phyloP scores from a whole-genome alignment of 2,113 vertebrate species.

The Micronycteris hirsuta region DNA sequence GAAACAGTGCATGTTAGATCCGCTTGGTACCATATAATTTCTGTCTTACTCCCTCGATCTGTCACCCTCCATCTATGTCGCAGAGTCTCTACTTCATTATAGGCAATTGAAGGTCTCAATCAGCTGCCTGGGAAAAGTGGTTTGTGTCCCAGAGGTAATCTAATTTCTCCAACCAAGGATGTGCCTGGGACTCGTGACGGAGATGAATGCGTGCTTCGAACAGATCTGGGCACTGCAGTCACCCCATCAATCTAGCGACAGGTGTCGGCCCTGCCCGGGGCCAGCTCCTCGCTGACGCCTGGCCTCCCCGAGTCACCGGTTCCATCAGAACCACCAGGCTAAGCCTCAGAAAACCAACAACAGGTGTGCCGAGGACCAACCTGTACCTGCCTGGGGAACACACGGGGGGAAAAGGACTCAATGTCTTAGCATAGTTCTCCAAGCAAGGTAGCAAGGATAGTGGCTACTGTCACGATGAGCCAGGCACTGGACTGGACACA shows the following conservation, averaged over 20 bases:
- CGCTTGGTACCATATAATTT: slow-evolving; percentile 64
- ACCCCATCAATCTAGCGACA: neutral
- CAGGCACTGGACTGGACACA: neutral
- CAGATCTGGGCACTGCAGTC: neutral
- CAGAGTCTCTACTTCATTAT: slow-evolving; percentile 65
- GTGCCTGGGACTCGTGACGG: neutral
- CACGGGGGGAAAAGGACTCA: neutral
- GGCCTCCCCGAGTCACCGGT: neutral
- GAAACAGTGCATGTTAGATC: slow-evolving; percentile 75
- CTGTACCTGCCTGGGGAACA: neutral
- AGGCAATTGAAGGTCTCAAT: slow-evolving; percentile 70
- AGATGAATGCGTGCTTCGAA: neutral
- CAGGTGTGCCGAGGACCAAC: neutral
- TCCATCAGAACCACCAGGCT: neutral
- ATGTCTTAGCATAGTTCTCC: neutral
- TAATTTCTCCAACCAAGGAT: slow-evolving; percentile 45
- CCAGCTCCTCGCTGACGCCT: neutral
- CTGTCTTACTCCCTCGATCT: slow-evolving; percentile 57
- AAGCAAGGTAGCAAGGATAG: neutral
- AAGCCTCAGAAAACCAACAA: neutral
- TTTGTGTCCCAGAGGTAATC: slow-evolving; percentile 68
- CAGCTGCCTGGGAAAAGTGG: slow-evolving; percentile 56
- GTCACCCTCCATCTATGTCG: slow-evolving; percentile 30
- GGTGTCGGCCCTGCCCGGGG: neutral
- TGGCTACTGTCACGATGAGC: no score